Evolutionary conservation across 1,140 invertebrate species (phyloP).

Genomic region (Ericerus pela): DNA sequence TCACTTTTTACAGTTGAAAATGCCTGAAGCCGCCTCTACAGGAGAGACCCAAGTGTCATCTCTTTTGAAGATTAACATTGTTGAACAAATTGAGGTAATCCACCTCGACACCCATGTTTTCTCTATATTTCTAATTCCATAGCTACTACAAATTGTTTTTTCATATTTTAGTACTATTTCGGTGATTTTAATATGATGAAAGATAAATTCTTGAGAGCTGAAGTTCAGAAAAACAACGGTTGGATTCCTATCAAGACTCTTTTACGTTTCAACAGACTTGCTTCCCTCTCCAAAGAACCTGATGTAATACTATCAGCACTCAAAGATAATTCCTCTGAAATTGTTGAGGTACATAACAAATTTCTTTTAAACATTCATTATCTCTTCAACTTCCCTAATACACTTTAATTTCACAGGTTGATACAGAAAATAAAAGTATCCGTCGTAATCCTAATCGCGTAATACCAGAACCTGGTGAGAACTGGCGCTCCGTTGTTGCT

Average conservation of each 20-base stretch:
- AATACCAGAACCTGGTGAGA: slow-evolving; percentile 69
- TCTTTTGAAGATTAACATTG: slow-evolving; percentile 15
- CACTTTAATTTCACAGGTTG: not conserved
- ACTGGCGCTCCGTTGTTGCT: slow-evolving; percentile 59
- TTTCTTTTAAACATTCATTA: not conserved
- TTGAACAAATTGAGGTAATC: slow-evolving; percentile 14
- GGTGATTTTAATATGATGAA: slow-evolving; percentile 74
- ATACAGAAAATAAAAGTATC: slow-evolving; percentile 64
- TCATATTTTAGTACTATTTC: slow-evolving; percentile 51
- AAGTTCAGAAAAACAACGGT: slow-evolving; percentile 70
- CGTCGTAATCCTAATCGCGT: slow-evolving; percentile 58
- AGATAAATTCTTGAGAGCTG: slow-evolving; percentile 77
- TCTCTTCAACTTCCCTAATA: too few relatives aligned
- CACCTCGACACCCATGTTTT: too few relatives aligned
- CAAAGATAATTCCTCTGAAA: slow-evolving; percentile 41
- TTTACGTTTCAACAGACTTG: slow-evolving; percentile 75
- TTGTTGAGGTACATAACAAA: slow-evolving; percentile 20
- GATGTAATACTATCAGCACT: slow-evolving; percentile 58
- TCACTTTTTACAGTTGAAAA: slow-evolving; percentile 30
- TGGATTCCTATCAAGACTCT: slow-evolving; percentile 76
- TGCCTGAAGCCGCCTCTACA: not conserved
- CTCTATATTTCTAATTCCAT: not conserved
- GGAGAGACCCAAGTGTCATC: too few relatives aligned
- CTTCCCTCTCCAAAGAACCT: slow-evolving; percentile 49
- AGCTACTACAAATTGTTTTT: slow-evolving; percentile 9